Percentiles rank a stretch among this genome's conserved stretches.
Conservation (phyloP, 2,797 vertebrate species). For the Typhlichthys subterraneus region DNA sequence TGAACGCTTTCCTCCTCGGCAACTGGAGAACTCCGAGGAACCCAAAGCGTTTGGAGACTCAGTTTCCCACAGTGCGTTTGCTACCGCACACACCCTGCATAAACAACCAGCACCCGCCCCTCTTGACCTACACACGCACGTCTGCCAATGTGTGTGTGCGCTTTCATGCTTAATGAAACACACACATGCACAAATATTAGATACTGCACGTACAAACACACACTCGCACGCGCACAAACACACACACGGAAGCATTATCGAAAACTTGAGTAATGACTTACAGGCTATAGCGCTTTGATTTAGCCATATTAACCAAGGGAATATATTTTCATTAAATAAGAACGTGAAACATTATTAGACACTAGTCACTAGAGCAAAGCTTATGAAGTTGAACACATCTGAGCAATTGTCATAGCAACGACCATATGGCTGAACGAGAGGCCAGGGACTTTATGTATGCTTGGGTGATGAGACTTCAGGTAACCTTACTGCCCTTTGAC, state of each 20-base stretch:
- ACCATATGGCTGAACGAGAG: conserved; percentile 15
- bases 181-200: background rate
- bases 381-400: conserved; percentile 35
- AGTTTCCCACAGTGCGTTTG: conserved; percentile 62
- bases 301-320: conserved; percentile 19
- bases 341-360: conserved; percentile 25
- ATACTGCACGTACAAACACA: background rate
- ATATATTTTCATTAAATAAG: conserved; percentile 4
- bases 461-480: too few species aligned
- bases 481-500: too few species aligned
- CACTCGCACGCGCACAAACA: conserved; percentile 23
- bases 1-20: conserved; percentile 63
- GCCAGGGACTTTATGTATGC: conserved; percentile 20
- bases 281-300: conserved; percentile 31
- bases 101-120: background rate
- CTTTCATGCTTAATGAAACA: background rate
- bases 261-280: conserved; percentile 30
- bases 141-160: background rate
- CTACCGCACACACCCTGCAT: conserved; percentile 35
- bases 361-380: conserved; percentile 20
- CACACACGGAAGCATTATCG: conserved; percentile 31
- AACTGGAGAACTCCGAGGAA: conserved; percentile 57
- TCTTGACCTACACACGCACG: conserved; percentile 2
- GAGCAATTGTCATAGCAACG: conserved; percentile 9
- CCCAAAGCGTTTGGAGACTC: conserved; percentile 37